Evolutionary conservation across 2,113 vertebrate genomes (phyloP).

Genomic region (Tonatia bakeri): DNA sequence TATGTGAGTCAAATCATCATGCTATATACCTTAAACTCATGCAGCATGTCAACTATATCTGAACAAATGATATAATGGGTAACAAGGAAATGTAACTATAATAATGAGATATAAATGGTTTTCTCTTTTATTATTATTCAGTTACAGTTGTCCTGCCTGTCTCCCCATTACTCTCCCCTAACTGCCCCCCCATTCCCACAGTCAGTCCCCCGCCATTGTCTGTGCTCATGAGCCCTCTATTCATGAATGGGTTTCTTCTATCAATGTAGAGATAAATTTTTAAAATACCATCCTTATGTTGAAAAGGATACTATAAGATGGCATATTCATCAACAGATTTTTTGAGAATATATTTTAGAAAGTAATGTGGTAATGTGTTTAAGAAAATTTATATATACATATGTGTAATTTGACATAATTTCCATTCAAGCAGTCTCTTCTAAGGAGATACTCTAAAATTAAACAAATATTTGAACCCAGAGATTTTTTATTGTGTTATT

Average conservation of each 20-base stretch:
- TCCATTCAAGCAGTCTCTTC: background rate
- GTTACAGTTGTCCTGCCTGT: no score
- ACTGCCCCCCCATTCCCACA: no score
- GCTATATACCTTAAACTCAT: background rate
- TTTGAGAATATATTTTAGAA: conserved; percentile 1
- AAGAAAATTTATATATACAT: background rate
- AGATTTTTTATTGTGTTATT: background rate
- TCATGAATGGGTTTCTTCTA: background rate
- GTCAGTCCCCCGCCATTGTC: no score
- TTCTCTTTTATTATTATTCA: background rate
- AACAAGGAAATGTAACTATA: background rate
- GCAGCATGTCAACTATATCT: background rate
- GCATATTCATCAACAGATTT: background rate
- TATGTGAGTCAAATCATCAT: background rate
- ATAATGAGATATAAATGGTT: background rate
- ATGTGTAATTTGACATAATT: background rate
- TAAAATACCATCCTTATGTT: background rate
- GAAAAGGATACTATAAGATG: background rate
- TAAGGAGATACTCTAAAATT: background rate
- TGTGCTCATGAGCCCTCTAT: no score
- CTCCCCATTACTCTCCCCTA: no score
- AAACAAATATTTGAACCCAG: background rate
- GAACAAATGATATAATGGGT: background rate
- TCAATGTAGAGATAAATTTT: background rate
- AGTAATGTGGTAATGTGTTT: background rate